These are phyloP conservation scores for Zele albiditarsus DNA, from an alignment of 2,888 invertebrate genomes.

Conservation along the genomic window DNA sequence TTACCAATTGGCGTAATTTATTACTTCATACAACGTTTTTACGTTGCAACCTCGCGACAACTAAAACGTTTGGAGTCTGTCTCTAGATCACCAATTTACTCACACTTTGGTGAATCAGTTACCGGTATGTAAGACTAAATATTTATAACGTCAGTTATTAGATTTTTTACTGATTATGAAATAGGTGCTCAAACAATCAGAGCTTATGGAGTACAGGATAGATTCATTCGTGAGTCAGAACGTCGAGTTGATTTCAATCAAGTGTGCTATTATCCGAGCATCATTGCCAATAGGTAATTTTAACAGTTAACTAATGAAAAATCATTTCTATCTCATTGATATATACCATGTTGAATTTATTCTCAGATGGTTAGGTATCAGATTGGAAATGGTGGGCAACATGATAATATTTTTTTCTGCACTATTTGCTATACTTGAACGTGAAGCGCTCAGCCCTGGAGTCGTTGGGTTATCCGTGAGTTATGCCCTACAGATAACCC, in stretches of 20 bases:
- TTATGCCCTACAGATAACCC: slow-evolving; percentile 92
- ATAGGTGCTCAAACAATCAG: slow-evolving; percentile 84
- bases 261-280: slow-evolving; percentile 92
- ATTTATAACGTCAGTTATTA: neutral
- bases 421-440: slow-evolving; percentile 90
- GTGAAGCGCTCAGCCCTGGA: slow-evolving; percentile 83
- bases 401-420: slow-evolving; percentile 95
- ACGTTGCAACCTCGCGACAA: slow-evolving; percentile 94
- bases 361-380: slow-evolving; percentile 91
- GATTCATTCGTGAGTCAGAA: slow-evolving; percentile 93
- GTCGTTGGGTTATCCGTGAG: slow-evolving; percentile 92
- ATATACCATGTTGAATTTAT: neutral
- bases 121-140: slow-evolving; percentile 76
- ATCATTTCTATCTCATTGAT: neutral
- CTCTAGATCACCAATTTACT: slow-evolving; percentile 96
- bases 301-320: neutral
- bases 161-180: slow-evolving; percentile 12
- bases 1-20: slow-evolving; percentile 87
- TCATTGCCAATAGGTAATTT: slow-evolving; percentile 86
- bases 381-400: slow-evolving; percentile 97
- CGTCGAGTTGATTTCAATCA: slow-evolving; percentile 93
- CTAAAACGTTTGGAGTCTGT: slow-evolving; percentile 94
- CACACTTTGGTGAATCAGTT: slow-evolving; percentile 96
- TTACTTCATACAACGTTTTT: slow-evolving; percentile 93
- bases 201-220: slow-evolving; percentile 85